Evolutionary conservation across 2,113 vertebrate genomes (phyloP).

Genomic region (Girardinichthys multiradiatus): DNA sequence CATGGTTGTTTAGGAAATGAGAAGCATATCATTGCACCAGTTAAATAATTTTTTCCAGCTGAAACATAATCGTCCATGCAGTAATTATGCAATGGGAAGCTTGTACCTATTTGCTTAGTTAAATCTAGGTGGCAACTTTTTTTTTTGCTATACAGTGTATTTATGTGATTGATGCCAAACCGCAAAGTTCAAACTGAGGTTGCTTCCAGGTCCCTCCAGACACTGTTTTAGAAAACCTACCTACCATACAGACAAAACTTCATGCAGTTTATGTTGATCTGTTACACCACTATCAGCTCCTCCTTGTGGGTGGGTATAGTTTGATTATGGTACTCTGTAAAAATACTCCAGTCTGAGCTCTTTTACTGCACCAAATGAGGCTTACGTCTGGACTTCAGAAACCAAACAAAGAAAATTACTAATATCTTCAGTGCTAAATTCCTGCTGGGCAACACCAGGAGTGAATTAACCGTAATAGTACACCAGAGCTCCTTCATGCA

Average conservation of each 20-base stretch:
- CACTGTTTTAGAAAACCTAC: neutral
- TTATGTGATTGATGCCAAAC: too few relatives aligned
- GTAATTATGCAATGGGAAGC: too few relatives aligned
- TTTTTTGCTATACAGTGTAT: too few relatives aligned
- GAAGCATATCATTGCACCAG: too few relatives aligned
- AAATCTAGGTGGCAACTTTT: too few relatives aligned
- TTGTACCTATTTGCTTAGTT: too few relatives aligned
- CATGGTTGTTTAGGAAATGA: too few relatives aligned
- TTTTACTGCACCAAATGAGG: neutral
- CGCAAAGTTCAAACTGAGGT: neutral
- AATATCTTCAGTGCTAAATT: slow-evolving; percentile 4
- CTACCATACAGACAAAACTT: neutral
- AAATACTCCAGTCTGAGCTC: neutral
- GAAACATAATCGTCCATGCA: too few relatives aligned
- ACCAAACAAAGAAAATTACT: slow-evolving; percentile 2
- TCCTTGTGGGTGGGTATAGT: neutral
- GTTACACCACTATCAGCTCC: neutral
- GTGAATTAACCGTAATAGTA: slow-evolving; percentile 28
- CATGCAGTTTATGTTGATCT: neutral
- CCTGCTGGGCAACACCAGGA: slow-evolving; percentile 3
- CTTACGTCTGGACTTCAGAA: neutral
- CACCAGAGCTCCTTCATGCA: slow-evolving; percentile 4
- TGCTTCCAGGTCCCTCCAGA: neutral
- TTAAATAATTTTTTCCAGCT: too few relatives aligned
- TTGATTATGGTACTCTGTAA: neutral